Evolutionary conservation across 2,797 vertebrate species (phyloP), one percentile per base, ranked within the genome.

Genomic region (Diceros bicornis): DNA sequence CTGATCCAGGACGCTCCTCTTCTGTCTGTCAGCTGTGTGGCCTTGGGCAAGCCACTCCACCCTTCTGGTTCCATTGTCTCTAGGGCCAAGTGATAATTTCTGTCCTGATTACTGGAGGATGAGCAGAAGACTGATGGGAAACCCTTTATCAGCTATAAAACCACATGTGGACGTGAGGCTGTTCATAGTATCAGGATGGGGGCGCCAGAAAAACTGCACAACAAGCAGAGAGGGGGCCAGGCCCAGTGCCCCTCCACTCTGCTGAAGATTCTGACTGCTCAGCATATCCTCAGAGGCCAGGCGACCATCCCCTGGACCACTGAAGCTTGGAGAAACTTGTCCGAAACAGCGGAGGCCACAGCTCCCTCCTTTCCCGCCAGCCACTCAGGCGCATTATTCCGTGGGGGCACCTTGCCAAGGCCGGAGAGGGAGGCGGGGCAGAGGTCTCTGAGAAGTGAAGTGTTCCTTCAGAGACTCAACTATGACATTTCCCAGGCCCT

Each of bases 401-500:
- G 3, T 2, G 0, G 66, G 25, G 78, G 50, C 7, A 10, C 41
- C 34, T 50, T 87, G 93, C 85, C 94, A 96, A 89, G 57, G 37
- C 2, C 2, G 83, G 71, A 68, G 32, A 62, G 79, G 61, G 10
- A 78, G 44, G 27, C 25, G n/a, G 66, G 81, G 10, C 20, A 81
- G 81, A 85, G 25, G 14, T 29, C 59, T 95, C 91, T 92, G 90
- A 92, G 93, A 77, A 92, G 81, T 9, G 16, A 62, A 79, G 2
- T 18, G 21, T 85, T 92, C 44, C 50, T 82, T 81, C 62, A 32
- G 93, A 77, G 85, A 83, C 59, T 62, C 91, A 86, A 66, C 23
- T 34, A 50, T 77, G 78, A 82, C 52, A 62, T 93, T 91, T 97
- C 83, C 59, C 91, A 97, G 91, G 82, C 89, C 34, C 59, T 44